Base-by-base conservation (phyloP, 2,113 vertebrate genomes). In the Stigmatopora nigra region DNA sequence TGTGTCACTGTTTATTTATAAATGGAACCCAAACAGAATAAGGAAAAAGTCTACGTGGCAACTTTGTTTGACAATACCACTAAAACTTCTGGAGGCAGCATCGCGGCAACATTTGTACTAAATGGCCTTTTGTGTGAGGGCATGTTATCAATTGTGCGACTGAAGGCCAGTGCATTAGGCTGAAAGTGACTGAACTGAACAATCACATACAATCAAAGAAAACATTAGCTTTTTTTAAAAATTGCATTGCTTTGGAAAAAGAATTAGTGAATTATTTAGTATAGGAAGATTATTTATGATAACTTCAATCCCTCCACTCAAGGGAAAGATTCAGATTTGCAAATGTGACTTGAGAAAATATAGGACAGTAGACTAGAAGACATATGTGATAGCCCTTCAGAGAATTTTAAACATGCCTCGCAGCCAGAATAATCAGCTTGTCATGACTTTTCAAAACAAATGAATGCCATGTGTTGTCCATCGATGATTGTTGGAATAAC, bases 401-500 rank as follows among this genome's bases (percentile, higher is more conserved):
- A 22, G n/a, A 31, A 20, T 3, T 61, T 20, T 6, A 61, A 45
- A 60, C 17, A 7, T 6, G 36, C n/a, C 31, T 44, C 6, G 36
- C 19, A 13, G 11, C 58, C 59, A 61, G 59, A 61, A 61, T 61
- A 45, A 45, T 45, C 59, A 22, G 12, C 59, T 19, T 61, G 38
- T 20, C 58, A 44, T 15, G 41, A 19, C 38, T 15, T 61, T 45
- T 45, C 20, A 20, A 45, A 61, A 61, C 10, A 22, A 61, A 61
- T 45, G 19, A 13, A 22, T 61, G 59, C 59, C 59, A 61, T 22
- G 59, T 61, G 59, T 61, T 61, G 41, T 45, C 41, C 19, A 14
- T 22, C 36, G 11, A 8, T 20, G 19, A 61, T 20, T 61, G 38
- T 61, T 46, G 20, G 59, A 61, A 61, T 45, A 45, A 20, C 59